phyloP scores from a whole-genome alignment of 1,140 invertebrate genomes.

The Drosophila saltans region DNA sequence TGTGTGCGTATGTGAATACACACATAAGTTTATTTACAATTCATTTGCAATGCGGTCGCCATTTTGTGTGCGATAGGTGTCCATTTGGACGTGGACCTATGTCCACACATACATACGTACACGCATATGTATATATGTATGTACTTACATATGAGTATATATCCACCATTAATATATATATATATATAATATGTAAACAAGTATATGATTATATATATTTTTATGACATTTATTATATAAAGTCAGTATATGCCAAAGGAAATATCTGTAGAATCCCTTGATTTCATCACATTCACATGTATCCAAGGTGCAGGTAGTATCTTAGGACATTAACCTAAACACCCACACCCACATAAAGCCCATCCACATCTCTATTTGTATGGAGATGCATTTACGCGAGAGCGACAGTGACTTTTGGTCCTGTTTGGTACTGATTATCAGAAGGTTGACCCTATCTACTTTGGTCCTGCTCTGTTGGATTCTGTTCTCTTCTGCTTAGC shows the following conservation, averaged over 20 bases:
- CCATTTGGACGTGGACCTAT: neutral
- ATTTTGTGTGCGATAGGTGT: slow-evolving; percentile 15
- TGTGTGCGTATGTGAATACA: neutral
- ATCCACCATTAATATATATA: neutral
- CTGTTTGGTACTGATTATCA: slow-evolving; percentile 15
- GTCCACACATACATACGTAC: slow-evolving; percentile 1
- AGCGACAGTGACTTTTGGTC: slow-evolving; percentile 4
- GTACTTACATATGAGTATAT: neutral
- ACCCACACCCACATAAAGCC: neutral
- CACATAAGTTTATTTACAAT: slow-evolving; percentile 11
- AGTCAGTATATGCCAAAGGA: neutral
- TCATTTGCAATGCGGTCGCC: slow-evolving; percentile 17
- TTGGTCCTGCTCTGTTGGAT: neutral
- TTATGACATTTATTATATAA: slow-evolving; percentile 12
- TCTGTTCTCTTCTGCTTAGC: neutral
- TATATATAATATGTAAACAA: neutral
- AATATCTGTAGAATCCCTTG: neutral
- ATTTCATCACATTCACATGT: no score
- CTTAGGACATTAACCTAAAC: neutral
- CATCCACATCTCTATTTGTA: neutral
- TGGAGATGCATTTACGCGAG: slow-evolving; percentile 4
- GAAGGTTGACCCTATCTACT: neutral
- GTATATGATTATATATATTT: slow-evolving; percentile 9
- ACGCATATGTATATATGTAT: neutral
- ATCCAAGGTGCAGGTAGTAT: neutral